Evolutionary conservation across 1,140 invertebrate species (phyloP), one percentile per base, ranked within the genome.

Genomic region (Teleopsis dalmanni): DNA sequence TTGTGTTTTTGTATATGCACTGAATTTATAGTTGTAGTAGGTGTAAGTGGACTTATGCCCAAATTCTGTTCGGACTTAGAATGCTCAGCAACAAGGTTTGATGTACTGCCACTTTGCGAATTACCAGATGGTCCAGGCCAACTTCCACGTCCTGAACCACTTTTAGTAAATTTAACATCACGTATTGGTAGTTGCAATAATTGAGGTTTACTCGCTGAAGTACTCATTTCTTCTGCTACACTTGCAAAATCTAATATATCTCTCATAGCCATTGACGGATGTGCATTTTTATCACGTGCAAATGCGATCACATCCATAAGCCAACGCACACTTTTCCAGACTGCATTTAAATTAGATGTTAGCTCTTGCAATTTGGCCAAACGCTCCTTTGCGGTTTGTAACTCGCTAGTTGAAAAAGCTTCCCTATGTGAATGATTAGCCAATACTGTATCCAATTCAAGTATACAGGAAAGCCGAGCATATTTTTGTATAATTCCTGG

Each of bases 261-360:
- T 0, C 54, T 56, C 60, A 71, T 71, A 11, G 58, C 51, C 19
- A 59, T 18, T 6, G 57, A 52, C 11, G 48, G 43, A 6, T 57
- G 54, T 0, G 59, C 65, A 27, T 64, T 76, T 57, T 88, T 85
- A 62, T 95, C 93, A 47, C 93, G 75, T 1, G 93, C 91, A 64
- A 91, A 93, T 1, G 88, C 85, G 31, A 97, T 88, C 3, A 95
- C 83, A 59, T 97, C 92, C 79, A 95, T 90, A 1, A 97, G 78
- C 95, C 95, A 98, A 11, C 95, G 80, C 3, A 89, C 84, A 19
- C 84, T 83, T 63, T 94, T 93, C 95, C 95, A 98, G 2, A 90
- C 82, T 0, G 76, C 65, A 55, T 93, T 92, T 10, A 93, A 73
- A 58, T 85, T 85, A 1, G 79, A 74, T 62, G 92, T 89, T 4